Conservation (phyloP, 2,113 vertebrate species). For the Mus pahari region DNA sequence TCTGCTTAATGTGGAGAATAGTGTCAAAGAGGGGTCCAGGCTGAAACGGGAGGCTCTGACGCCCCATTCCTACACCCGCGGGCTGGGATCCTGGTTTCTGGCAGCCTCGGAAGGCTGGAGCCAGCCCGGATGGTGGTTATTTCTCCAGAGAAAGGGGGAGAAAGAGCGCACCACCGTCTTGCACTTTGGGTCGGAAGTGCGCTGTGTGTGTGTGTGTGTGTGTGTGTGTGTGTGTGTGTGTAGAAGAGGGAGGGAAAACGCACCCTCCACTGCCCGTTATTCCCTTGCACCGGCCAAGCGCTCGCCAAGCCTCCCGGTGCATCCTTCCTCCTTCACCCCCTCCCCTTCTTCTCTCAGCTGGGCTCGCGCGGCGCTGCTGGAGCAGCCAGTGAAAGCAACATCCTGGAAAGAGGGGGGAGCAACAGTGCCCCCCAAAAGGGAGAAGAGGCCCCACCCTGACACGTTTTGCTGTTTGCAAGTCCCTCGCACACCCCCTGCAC, state of each 20-base stretch:
- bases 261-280: constrained; percentile 85
- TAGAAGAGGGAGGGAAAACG: constrained; percentile 78
- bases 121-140: constrained; percentile 77
- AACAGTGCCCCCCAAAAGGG: constrained; percentile 71
- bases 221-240: constrained; percentile 50
- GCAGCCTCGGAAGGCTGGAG: constrained; percentile 76
- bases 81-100: constrained; percentile 81
- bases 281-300: constrained; percentile 86
- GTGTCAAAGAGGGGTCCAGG: constrained; percentile 28
- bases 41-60: constrained; percentile 66
- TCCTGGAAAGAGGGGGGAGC: constrained; percentile 81
- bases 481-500: constrained; percentile 71
- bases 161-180: constrained; percentile 80
- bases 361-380: constrained; percentile 79
- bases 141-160: constrained; percentile 83
- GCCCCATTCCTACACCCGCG: constrained; percentile 63
- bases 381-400: constrained; percentile 83
- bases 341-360: constrained; percentile 82
- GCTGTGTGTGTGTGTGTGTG: constrained; percentile 59
- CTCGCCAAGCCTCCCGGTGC: constrained; percentile 80
- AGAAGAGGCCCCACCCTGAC: constrained; percentile 81
- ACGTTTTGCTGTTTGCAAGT: constrained; percentile 83
- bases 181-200: constrained; percentile 85
- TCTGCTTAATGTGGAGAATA: constrained; percentile 59
- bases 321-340: constrained; percentile 84